A percentile compares a stretch with the other conserved stretches of the same genome.
Conservation (phyloP, 1,140 invertebrate genomes). For the Leptinotarsa texana region DNA sequence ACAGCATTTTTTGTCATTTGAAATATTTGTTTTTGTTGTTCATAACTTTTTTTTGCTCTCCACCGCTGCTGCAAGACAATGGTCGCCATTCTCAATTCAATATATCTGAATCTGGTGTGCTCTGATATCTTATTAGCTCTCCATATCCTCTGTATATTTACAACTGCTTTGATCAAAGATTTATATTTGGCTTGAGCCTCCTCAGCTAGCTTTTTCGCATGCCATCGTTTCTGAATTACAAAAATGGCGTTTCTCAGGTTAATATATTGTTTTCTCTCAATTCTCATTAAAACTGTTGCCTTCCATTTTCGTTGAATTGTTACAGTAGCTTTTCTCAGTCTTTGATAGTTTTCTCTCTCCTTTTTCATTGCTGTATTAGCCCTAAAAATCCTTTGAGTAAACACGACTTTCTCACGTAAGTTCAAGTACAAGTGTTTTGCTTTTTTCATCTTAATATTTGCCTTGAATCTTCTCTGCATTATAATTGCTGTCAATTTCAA, state of each 20-base stretch:
- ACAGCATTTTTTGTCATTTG: neutral
- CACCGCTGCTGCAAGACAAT: slow-evolving; percentile 57
- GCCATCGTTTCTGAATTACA: slow-evolving; percentile 23
- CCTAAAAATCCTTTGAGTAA: slow-evolving; percentile 59
- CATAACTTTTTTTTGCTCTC: slow-evolving; percentile 45
- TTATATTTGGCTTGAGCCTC: slow-evolving; percentile 47
- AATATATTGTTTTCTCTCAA: neutral
- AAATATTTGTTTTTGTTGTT: slow-evolving; percentile 1
- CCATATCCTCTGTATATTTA: slow-evolving; percentile 47
- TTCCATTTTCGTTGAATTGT: slow-evolving; percentile 58
- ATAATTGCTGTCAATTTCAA: slow-evolving; percentile 40
- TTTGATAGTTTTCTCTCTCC: slow-evolving; percentile 41
- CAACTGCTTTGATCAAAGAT: slow-evolving; percentile 42
- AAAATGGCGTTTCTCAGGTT: slow-evolving; percentile 13
- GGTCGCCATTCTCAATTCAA: slow-evolving; percentile 46
- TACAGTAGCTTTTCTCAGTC: slow-evolving; percentile 49
- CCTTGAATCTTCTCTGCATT: slow-evolving; percentile 49
- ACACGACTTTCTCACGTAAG: slow-evolving; percentile 8
- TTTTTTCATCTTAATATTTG: slow-evolving; percentile 46
- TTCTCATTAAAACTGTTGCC: slow-evolving; percentile 31
- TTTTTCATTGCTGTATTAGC: slow-evolving; percentile 51
- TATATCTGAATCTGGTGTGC: slow-evolving; percentile 40
- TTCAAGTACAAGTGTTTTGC: slow-evolving; percentile 41
- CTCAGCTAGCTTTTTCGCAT: slow-evolving; percentile 12
- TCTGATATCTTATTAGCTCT: slow-evolving; percentile 45